Percentiles rank a stretch among this genome's conserved stretches.
Evolutionary conservation across 1,140 invertebrate genomes (phyloP).

Genomic region (Pseudomyrmex sp.): DNA sequence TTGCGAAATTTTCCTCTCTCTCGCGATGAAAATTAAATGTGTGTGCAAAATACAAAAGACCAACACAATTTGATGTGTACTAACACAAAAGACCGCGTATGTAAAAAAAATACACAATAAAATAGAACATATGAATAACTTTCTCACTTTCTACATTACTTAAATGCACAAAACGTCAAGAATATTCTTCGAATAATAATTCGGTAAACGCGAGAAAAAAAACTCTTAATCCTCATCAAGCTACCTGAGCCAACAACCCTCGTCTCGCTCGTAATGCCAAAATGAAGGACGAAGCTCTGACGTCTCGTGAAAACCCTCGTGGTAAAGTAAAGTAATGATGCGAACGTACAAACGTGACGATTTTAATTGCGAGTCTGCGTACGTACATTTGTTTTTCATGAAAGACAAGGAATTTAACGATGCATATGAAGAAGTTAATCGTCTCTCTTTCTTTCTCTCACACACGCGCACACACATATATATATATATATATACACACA

Average conservation of each 20-base stretch:
- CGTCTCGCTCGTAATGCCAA: too few species aligned
- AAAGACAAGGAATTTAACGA: conserved; percentile 7
- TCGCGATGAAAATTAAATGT: neutral
- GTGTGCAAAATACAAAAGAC: neutral
- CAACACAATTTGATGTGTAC: neutral
- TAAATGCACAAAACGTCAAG: too few species aligned
- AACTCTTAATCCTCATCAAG: too few species aligned
- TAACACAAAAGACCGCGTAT: neutral
- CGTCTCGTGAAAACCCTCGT: neutral
- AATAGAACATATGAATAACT: neutral
- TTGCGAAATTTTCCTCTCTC: neutral
- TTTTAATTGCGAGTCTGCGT: conserved; percentile 8
- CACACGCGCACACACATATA: too few species aligned
- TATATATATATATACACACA: too few species aligned
- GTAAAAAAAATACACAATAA: too few species aligned
- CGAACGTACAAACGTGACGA: neutral
- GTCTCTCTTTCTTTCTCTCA: too few species aligned
- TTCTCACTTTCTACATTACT: too few species aligned
- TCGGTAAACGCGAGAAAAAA: too few species aligned
- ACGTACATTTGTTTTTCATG: neutral
- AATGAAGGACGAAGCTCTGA: too few species aligned
- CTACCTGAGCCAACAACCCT: too few species aligned
- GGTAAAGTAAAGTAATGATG: neutral
- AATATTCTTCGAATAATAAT: too few species aligned
- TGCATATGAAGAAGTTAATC: neutral